Conservation (phyloP, 1,140 invertebrate species). For the Homalodisca vitripennis region DNA sequence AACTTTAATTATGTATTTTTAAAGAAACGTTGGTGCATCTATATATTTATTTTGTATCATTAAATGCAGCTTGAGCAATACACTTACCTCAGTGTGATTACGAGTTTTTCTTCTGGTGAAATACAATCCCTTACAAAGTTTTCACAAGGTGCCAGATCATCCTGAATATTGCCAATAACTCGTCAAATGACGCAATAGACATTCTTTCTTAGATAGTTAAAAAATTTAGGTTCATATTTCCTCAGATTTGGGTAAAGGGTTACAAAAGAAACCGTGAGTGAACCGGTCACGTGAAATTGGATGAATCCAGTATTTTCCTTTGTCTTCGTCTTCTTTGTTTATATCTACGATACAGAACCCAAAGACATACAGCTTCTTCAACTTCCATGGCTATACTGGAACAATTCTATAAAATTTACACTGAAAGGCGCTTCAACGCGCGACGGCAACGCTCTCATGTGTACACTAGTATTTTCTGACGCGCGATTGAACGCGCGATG, state of each 20-base stretch:
- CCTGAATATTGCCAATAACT: background rate
- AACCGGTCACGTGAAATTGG: background rate
- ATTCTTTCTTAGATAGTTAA: background rate
- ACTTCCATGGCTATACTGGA: no score
- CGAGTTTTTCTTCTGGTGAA: background rate
- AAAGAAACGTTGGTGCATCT: background rate
- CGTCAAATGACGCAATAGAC: background rate
- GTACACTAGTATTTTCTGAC: no score
- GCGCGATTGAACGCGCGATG: no score
- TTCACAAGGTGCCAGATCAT: background rate
- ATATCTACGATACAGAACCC: background rate
- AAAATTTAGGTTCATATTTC: background rate
- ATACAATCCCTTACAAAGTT: background rate
- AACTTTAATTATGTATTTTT: background rate
- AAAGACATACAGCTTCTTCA: background rate
- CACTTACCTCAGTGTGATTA: background rate
- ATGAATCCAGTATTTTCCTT: background rate
- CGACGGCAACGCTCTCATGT: no score
- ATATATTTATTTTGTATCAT: background rate
- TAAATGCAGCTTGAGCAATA: background rate
- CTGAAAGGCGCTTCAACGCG: no score
- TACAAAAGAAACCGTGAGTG: background rate
- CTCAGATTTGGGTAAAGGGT: background rate
- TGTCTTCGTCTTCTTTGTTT: background rate
- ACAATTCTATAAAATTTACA: no score